Conservation (phyloP, 2,888 invertebrate genomes). For the Melipona bicolor region DNA sequence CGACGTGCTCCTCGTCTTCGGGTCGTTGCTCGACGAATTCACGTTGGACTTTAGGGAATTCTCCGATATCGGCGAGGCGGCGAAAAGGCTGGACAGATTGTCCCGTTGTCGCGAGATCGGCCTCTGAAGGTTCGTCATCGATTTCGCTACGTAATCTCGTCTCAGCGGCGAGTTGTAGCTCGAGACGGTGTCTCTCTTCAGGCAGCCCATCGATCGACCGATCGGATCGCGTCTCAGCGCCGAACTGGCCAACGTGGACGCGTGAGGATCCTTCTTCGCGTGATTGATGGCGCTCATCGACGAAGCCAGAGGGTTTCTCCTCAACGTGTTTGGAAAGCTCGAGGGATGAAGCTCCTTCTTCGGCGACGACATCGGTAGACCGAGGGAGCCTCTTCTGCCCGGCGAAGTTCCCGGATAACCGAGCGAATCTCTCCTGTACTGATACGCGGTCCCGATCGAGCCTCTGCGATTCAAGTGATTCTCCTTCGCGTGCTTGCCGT, state of each 20-base stretch:
- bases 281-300: constrained; percentile 81
- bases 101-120: constrained; percentile 70
- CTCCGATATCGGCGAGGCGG: constrained; percentile 58
- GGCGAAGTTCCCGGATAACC: constrained; percentile 65
- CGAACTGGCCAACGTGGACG: constrained; percentile 61
- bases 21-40: constrained; percentile 82
- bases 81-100: constrained; percentile 72
- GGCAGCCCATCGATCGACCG: constrained; percentile 78
- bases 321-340: constrained; percentile 88
- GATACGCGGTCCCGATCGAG: constrained; percentile 86
- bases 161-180: constrained; percentile 78
- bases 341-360: constrained; percentile 89
- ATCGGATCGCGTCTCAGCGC: constrained; percentile 85
- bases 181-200: constrained; percentile 78
- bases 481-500: constrained; percentile 85
- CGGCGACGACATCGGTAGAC: constrained; percentile 86
- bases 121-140: constrained; percentile 80
- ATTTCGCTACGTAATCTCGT: constrained; percentile 82
- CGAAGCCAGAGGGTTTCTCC: constrained; percentile 86
- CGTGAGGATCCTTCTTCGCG: constrained; percentile 72
- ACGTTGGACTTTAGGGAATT: constrained; percentile 85
- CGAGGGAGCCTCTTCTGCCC: constrained; percentile 86
- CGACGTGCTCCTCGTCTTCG: constrained; percentile 67
- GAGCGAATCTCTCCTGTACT: constrained; percentile 82
- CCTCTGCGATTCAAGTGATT: constrained; percentile 86